Conservation (phyloP, 1,140 invertebrate species). For the Ridgeia piscesae region DNA sequence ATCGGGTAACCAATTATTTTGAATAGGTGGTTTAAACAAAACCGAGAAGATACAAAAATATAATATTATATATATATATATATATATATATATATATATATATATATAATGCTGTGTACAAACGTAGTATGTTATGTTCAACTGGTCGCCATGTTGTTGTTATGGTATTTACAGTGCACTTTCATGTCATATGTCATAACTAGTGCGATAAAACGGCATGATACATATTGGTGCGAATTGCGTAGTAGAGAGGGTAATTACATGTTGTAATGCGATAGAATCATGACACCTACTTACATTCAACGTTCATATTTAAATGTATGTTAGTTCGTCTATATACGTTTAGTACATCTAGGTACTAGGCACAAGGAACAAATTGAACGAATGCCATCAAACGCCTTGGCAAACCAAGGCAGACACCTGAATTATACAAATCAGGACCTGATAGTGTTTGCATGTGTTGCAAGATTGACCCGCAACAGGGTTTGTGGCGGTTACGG, state of each 20-base stretch:
- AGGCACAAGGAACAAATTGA: neutral
- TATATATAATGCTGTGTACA: too few relatives aligned
- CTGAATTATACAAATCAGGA: too few relatives aligned
- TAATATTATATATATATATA: constrained; percentile 11
- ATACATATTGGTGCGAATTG: too few relatives aligned
- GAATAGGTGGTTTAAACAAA: neutral
- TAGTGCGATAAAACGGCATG: too few relatives aligned
- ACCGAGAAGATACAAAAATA: neutral
- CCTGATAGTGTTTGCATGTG: neutral
- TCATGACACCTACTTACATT: too few relatives aligned
- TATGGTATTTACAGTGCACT: too few relatives aligned
- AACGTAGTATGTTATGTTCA: too few relatives aligned
- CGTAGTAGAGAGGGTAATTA: too few relatives aligned
- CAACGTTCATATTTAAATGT: neutral
- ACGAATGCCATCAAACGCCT: neutral
- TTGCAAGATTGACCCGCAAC: neutral
- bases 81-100: constrained; percentile 10
- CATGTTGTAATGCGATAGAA: too few relatives aligned
- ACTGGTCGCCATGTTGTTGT: too few relatives aligned
- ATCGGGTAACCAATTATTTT: neutral
- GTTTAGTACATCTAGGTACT: neutral
- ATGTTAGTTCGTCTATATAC: neutral
- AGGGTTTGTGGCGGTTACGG: neutral
- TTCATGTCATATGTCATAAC: too few relatives aligned
- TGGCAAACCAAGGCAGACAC: too few relatives aligned